Evolutionary conservation across 2,888 invertebrate species (phyloP).

Genomic region (Thera britannica): DNA sequence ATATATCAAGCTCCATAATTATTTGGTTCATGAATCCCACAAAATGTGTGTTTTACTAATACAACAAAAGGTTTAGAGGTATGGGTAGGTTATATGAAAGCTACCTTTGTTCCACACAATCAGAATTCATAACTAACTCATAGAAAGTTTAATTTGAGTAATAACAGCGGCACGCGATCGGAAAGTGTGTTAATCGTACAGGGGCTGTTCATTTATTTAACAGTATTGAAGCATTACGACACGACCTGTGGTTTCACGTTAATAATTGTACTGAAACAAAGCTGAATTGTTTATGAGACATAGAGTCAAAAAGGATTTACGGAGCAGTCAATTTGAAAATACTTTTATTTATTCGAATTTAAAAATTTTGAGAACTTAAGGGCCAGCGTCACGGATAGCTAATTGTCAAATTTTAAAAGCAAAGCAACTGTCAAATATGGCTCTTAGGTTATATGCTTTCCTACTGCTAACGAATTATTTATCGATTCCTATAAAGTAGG

Average conservation of each 20-base stretch:
- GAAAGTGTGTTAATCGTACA: conserved; percentile 63
- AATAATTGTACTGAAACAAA: conserved; percentile 66
- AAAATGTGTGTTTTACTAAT: background rate
- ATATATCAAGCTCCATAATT: background rate
- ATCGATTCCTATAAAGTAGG: too few relatives aligned
- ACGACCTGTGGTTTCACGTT: conserved; percentile 59
- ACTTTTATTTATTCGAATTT: background rate
- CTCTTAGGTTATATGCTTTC: too few relatives aligned
- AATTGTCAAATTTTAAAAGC: too few relatives aligned
- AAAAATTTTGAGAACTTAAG: too few relatives aligned
- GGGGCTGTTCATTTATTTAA: conserved; percentile 69
- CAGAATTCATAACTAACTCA: conserved; percentile 45
- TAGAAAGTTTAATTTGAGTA: conserved; percentile 47
- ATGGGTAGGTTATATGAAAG: conserved; percentile 26
- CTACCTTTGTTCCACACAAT: conserved; percentile 33
- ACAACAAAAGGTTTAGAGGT: background rate
- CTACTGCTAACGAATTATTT: too few relatives aligned
- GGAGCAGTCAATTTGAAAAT: background rate
- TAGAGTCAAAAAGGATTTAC: conserved; percentile 10
- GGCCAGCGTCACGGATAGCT: too few relatives aligned
- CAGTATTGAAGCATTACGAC: conserved; percentile 52
- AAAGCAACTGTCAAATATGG: too few relatives aligned
- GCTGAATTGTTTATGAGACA: conserved; percentile 64
- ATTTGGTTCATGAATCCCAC: background rate
- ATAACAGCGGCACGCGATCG: conserved; percentile 45